Conservation (phyloP, 2,113 vertebrate genomes). For the Cheilinus undulatus region DNA sequence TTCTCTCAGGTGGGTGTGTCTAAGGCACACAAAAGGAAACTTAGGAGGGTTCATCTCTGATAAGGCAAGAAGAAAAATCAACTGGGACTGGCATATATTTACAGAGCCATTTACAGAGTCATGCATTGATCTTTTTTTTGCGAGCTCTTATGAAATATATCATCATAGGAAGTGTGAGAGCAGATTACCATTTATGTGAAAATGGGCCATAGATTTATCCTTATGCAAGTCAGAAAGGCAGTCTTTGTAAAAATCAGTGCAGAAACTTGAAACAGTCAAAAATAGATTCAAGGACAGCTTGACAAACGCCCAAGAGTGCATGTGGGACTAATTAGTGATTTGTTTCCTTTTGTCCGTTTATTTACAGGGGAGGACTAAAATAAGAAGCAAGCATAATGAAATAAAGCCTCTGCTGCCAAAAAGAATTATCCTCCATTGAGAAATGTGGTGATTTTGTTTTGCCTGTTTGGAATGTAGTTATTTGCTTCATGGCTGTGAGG, state of each 20-base stretch:
- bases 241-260: conserved; percentile 5
- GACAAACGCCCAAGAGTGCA: conserved; percentile 37
- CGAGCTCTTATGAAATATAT: conserved; percentile 20
- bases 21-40: conserved; percentile 19
- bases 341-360: conserved; percentile 27
- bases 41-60: conserved; percentile 5
- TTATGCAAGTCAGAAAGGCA: conserved; percentile 14
- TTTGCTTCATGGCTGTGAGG: conserved; percentile 87
- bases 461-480: conserved; percentile 85
- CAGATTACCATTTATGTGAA: conserved; percentile 23
- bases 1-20: conserved; percentile 33
- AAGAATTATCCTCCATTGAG: conserved; percentile 88
- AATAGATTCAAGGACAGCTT: conserved; percentile 39
- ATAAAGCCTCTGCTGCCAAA: conserved; percentile 43
- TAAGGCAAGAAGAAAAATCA: not conserved
- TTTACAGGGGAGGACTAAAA: conserved; percentile 46
- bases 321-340: conserved; percentile 59
- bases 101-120: conserved; percentile 1
- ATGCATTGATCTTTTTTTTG: not conserved
- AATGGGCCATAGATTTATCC: conserved; percentile 10
- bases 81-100: conserved; percentile 2
- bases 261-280: conserved; percentile 18
- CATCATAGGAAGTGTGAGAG: conserved; percentile 4
- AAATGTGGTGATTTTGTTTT: conserved; percentile 80
- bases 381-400: conserved; percentile 42